Percentiles rank a stretch among this genome's conserved stretches.
These are phyloP conservation scores for Leptocoma aspasia DNA, from an alignment of 2,113 vertebrate species.

Conservation along the genomic window DNA sequence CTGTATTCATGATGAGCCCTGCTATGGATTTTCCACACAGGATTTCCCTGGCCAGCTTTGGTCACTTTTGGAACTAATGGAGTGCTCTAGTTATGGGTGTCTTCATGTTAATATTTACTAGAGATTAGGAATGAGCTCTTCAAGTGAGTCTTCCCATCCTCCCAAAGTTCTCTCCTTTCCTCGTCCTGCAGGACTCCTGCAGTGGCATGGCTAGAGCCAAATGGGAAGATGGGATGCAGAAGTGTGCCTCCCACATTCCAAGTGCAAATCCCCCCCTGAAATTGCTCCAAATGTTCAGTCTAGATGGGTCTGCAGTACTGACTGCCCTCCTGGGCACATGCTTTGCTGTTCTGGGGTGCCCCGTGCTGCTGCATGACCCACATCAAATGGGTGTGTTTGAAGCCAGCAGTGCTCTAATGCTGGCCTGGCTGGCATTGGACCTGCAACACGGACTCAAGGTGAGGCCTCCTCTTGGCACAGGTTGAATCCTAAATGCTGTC, in stretches of 20 bases:
- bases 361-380: not conserved
- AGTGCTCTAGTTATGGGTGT: not conserved
- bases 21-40: not conserved
- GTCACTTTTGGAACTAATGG: not conserved
- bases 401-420: not conserved
- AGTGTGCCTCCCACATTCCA: fast-evolving
- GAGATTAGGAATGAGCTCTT: not conserved
- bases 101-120: not conserved
- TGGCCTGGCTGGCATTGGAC: not conserved
- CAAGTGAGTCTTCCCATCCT: not conserved
- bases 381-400: fast-evolving
- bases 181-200: not conserved
- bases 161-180: not conserved
- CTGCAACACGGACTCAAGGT: fast-evolving
- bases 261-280: not conserved
- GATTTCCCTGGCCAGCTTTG: not conserved
- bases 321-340: fast-evolving
- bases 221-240: not conserved
- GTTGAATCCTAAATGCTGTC: not conserved
- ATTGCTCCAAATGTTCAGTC: fast-evolving
- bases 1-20: not conserved
- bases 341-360: not conserved
- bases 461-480: not conserved
- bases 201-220: fast-evolving
- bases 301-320: not conserved